Percentiles rank a stretch among this genome's conserved stretches.
These are phyloP conservation scores for Oncorhynchus clarkii DNA, from an alignment of 2,113 vertebrate species.

Conservation along the genomic window DNA sequence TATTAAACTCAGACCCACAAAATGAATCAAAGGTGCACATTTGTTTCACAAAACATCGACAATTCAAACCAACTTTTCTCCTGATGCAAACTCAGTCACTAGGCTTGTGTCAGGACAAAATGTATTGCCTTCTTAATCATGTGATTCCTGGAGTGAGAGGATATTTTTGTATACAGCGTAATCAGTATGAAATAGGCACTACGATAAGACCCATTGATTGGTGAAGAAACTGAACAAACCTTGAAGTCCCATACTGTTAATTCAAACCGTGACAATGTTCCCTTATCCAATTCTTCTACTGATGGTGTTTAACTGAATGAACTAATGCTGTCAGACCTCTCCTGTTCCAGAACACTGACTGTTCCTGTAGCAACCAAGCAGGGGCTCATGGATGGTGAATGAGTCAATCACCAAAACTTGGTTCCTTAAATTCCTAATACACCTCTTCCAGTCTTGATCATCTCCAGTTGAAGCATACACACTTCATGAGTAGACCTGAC, in stretches of 20 bases:
- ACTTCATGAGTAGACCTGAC: conserved; percentile 6
- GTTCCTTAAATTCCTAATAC: conserved; percentile 11
- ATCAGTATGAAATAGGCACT: conserved; percentile 23
- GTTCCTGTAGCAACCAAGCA: conserved; percentile 42
- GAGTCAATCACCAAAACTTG: neutral
- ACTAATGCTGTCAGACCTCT: too few relatives aligned
- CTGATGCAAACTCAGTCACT: neutral
- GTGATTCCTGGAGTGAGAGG: too few relatives aligned
- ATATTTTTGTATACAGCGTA: too few relatives aligned
- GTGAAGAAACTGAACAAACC: too few relatives aligned
- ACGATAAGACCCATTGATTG: conserved; percentile 17
- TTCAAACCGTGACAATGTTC: conserved; percentile 22
- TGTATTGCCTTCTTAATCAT: too few relatives aligned
- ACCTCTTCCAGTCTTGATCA: conserved; percentile 18
- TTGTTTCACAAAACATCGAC: conserved; percentile 48
- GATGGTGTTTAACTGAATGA: neutral
- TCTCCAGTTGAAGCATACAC: conserved; percentile 52
- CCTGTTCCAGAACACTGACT: neutral
- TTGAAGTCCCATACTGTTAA: neutral
- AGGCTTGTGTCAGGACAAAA: too few relatives aligned
- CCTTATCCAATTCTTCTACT: neutral
- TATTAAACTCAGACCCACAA: conserved; percentile 3
- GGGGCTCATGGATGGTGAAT: conserved; percentile 2
- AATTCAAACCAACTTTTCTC: conserved; percentile 35
- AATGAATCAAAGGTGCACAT: conserved; percentile 43